phyloP scores from a whole-genome alignment of 2,888 invertebrate species.

The Nemotelus nigrinus region DNA sequence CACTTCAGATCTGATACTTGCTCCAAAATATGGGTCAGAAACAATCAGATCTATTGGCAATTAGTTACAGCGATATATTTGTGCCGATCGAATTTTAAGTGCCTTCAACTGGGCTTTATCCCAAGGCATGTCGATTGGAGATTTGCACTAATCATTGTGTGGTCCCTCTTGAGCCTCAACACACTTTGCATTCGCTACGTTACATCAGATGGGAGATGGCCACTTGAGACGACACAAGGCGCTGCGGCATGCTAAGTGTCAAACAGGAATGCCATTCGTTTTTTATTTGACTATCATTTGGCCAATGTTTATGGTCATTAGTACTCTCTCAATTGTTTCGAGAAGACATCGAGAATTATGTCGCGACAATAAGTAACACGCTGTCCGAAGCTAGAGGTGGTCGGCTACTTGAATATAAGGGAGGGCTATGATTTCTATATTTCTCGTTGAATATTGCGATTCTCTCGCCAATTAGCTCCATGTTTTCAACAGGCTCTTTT shows the following conservation, averaged over 20 bases:
- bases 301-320: conserved; percentile 42
- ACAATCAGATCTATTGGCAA: conserved; percentile 13
- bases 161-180: conserved; percentile 34
- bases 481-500: too few species aligned
- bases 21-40: conserved; percentile 30
- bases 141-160: conserved; percentile 39
- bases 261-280: neutral
- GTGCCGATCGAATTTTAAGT: conserved; percentile 2
- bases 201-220: conserved; percentile 42
- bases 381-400: conserved; percentile 33
- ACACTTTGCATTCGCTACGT: conserved; percentile 32
- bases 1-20: neutral
- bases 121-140: conserved; percentile 1
- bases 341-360: conserved; percentile 27
- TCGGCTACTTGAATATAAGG: conserved; percentile 33
- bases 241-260: conserved; percentile 5
- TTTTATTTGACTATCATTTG: conserved; percentile 8
- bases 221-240: conserved; percentile 28
- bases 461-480: too few species aligned
- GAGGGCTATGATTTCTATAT: neutral
- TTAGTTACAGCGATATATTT: neutral
- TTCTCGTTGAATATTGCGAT: neutral
- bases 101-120: neutral
- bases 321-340: neutral
- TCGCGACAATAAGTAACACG: conserved; percentile 43